A percentile compares a stretch with the other conserved stretches of the same genome.
Conservation (phyloP, 1,140 invertebrate species). For the Ladona fulva region DNA sequence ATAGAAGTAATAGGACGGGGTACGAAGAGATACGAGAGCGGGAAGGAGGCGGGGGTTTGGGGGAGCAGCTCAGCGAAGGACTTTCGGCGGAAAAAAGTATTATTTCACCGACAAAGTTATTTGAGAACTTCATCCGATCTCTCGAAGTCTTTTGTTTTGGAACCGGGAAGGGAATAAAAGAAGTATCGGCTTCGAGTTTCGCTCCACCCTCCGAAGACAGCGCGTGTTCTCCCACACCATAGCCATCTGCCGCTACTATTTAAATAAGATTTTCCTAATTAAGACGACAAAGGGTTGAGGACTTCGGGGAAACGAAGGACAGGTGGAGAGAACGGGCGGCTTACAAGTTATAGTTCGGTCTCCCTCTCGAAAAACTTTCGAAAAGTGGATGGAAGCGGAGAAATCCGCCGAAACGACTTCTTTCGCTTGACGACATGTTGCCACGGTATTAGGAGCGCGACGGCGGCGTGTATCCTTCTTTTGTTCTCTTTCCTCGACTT, state of each 20-base stretch:
- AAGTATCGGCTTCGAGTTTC: neutral
- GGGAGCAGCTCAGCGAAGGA: too few relatives aligned
- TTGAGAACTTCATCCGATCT: neutral
- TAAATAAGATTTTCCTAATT: neutral
- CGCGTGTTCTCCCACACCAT: neutral
- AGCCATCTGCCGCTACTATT: neutral
- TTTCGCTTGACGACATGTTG: too few relatives aligned
- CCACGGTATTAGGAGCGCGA: too few relatives aligned
- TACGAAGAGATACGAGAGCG: neutral
- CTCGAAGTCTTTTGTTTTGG: neutral
- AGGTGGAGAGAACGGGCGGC: too few relatives aligned
- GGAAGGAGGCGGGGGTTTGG: neutral
- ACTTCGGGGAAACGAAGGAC: too few relatives aligned
- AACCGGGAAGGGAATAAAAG: neutral
- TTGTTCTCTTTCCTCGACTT: too few relatives aligned
- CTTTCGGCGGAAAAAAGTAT: too few relatives aligned
- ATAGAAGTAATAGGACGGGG: neutral
- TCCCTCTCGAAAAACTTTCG: too few relatives aligned
- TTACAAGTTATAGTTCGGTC: too few relatives aligned
- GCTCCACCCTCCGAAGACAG: neutral
- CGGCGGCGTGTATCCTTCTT: too few relatives aligned
- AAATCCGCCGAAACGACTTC: too few relatives aligned
- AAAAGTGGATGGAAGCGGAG: too few relatives aligned
- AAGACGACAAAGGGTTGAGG: neutral
- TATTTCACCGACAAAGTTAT: neutral